Evolutionary conservation across 1,140 invertebrate genomes (phyloP), one percentile per base, ranked within the genome.

Genomic region (Dolichoris vasculosae): DNA sequence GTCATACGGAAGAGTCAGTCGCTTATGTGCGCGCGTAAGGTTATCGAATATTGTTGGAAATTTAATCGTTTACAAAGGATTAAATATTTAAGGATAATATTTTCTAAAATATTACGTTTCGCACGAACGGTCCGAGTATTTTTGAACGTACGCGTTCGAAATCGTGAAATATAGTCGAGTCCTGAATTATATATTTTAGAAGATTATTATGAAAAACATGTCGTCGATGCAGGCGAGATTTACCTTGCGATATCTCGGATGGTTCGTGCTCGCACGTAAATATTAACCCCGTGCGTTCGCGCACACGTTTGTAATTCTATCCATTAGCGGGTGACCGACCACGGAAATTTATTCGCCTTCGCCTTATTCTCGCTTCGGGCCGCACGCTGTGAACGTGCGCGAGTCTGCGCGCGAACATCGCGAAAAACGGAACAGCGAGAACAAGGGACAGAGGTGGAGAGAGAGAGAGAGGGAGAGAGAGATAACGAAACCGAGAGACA

Each of bases 341-440:
- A 17, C 46, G 86, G 80, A 89, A 90, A 90, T 89, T 89, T 89
- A 89, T 89, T 87, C 88, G 86, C 86, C 78, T 69, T 67, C 55
- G 67, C 71, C n/a, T 63, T 20, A 4, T 63, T 15, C 76, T 26
- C 20, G 63, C 76, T 30, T 63, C n/a, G 23, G 38, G 59, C 38
- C 35, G n/a, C 38, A 64, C 40, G 63, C 59, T 71, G 59, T 20
- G 79, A 75, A 82, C 79, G 84, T 35, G 69, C 46, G 79, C 38
- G 46, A 11, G 73, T 82, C 35, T 38, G 35, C 71, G 46, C 46
- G 40, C 9, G 84, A 63, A 80, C 75, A 85, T 87, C 86, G 59
- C 59, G 85, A 40, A 86, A 87, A 89, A 87, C 38, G 77, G 32
- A 69, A 63, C 40, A 48, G 79, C 64, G 69, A 55, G 85, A 71